Evolutionary conservation across 1,140 invertebrate species (phyloP).

Genomic region (Bombus ignitus): DNA sequence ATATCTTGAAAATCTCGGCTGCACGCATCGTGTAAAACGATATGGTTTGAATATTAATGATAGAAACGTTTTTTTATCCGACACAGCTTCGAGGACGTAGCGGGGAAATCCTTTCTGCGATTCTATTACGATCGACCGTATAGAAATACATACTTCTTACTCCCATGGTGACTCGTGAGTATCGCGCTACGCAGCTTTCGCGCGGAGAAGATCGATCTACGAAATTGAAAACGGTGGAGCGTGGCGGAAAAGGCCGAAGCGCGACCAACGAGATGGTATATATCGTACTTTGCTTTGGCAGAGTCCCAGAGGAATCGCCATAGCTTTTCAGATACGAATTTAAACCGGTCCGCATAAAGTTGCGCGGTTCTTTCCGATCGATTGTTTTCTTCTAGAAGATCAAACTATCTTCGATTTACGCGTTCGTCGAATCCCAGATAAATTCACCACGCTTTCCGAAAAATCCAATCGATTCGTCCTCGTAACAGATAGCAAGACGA

Average conservation of each 20-base stretch:
- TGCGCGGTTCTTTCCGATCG: neutral
- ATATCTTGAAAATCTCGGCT: slow-evolving; percentile 16
- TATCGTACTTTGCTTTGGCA: slow-evolving; percentile 51
- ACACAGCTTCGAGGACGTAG: neutral
- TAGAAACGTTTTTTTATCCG: neutral
- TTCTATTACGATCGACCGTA: neutral
- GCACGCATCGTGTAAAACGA: neutral
- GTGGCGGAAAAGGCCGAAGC: neutral
- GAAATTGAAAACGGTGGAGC: slow-evolving; percentile 18
- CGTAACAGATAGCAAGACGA: neutral
- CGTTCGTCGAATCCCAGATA: too few relatives aligned
- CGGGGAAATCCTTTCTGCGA: neutral
- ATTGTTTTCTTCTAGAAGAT: neutral
- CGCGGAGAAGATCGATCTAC: neutral
- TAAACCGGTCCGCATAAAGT: slow-evolving; percentile 28
- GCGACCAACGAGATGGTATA: slow-evolving; percentile 10
- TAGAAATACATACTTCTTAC: neutral
- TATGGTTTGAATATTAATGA: slow-evolving; percentile 25
- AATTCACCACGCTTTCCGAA: neutral
- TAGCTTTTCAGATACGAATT: slow-evolving; percentile 53
- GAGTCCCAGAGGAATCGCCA: slow-evolving; percentile 40
- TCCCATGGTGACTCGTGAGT: neutral
- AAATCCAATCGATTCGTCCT: neutral
- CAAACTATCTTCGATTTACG: neutral
- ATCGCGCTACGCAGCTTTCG: neutral